Conservation (phyloP, 2,888 invertebrate species). For the Scotopteryx bipunctaria region DNA sequence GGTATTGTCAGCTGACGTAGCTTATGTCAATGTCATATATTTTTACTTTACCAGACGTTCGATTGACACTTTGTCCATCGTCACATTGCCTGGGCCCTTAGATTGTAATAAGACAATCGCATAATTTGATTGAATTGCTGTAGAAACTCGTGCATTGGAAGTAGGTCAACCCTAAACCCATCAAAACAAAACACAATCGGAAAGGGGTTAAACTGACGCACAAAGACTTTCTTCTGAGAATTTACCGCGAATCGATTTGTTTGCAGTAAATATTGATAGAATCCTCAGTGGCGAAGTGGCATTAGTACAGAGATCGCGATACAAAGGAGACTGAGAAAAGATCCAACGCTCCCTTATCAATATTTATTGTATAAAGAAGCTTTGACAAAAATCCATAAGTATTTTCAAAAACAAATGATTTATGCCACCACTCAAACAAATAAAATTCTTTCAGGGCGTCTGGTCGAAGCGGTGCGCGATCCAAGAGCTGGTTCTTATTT, state of each 20-base stretch:
- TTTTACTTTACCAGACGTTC: too few species aligned
- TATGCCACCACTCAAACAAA: too few species aligned
- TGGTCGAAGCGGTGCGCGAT: too few species aligned
- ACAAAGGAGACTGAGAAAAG: conserved; percentile 12
- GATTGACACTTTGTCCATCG: too few species aligned
- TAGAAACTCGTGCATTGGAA: neutral
- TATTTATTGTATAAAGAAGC: conserved; percentile 17
- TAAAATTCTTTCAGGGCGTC: too few species aligned
- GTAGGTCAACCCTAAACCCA: neutral
- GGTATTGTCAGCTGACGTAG: too few species aligned
- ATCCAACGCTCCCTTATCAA: conserved; percentile 3
- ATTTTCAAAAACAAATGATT: neutral
- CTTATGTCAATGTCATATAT: too few species aligned
- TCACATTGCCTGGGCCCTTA: too few species aligned
- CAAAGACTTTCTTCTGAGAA: conserved; percentile 3
- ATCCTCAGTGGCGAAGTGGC: conserved; percentile 2
- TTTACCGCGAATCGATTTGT: conserved; percentile 8
- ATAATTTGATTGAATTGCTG: too few species aligned
- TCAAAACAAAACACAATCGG: neutral
- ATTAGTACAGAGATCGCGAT: conserved; percentile 11
- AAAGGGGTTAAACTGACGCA: conserved; percentile 3
- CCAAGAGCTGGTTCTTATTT: too few species aligned
- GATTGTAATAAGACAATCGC: too few species aligned
- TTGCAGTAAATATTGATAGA: conserved; percentile 23
- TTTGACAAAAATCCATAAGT: conserved; percentile 2